A percentile compares a stretch with the other conserved stretches of the same genome.
These are phyloP conservation scores for Entomyzon cyanotis DNA, from an alignment of 2,113 vertebrate species.

Conservation along the genomic window DNA sequence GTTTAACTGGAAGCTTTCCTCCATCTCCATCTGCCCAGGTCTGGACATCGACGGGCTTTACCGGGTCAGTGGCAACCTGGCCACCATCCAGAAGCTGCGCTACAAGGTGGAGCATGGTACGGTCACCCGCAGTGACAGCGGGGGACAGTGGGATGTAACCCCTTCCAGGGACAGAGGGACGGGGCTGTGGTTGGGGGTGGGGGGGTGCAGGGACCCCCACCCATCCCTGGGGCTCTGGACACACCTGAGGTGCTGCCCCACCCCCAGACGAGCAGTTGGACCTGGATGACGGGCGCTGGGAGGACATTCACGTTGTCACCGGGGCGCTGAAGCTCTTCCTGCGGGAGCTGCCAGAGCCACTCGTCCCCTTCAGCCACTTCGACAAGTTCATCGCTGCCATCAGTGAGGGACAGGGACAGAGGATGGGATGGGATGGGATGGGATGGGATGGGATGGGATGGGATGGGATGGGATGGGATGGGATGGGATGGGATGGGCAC, in stretches of 20 bases:
- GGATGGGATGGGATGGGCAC: no score
- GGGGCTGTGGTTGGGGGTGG: fast-evolving
- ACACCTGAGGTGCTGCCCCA: not conserved
- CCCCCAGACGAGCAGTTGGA: constrained; percentile 84
- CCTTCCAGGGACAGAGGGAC: not conserved
- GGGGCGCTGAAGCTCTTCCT: constrained; percentile 94
- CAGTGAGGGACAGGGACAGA: constrained; percentile 75
- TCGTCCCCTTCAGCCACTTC: constrained; percentile 88
- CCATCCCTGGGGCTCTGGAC: not conserved
- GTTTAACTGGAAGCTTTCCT: not conserved
- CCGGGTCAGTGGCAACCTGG: constrained; percentile 92
- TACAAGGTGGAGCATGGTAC: constrained; percentile 92
- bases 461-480: no score
- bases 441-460: no score
- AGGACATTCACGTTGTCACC: constrained; percentile 91
- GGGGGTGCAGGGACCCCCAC: fast-evolving
- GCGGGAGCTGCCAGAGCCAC: constrained; percentile 88
- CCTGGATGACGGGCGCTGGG: constrained; percentile 90
- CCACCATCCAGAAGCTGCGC: constrained; percentile 92
- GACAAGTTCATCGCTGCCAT: constrained; percentile 86
- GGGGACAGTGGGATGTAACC: not conserved
- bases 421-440: no score
- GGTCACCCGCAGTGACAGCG: fast-evolving
- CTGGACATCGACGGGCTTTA: constrained; percentile 92
- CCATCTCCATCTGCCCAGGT: constrained; percentile 63